These are phyloP conservation scores for Astreopora myriophthalma DNA, from an alignment of 64 coral and sea anemone genomes.

Conservation along the genomic window DNA sequence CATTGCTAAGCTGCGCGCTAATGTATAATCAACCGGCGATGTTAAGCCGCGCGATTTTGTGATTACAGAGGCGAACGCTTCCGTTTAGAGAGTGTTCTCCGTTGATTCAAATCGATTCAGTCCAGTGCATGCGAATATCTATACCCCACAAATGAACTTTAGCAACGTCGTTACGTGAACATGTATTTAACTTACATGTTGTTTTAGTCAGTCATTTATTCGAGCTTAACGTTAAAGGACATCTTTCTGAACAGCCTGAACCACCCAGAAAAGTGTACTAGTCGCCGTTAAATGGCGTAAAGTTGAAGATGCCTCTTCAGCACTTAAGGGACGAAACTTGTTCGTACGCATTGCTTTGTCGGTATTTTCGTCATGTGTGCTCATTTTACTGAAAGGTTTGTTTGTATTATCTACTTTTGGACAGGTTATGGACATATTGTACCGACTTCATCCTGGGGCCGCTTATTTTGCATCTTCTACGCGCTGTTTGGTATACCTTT, in stretches of 20 bases:
- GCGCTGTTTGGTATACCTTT: constrained; percentile 93
- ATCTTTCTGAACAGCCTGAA: background rate
- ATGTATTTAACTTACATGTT: constrained; percentile 21
- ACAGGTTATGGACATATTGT: constrained; percentile 98
- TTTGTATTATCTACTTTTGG: background rate
- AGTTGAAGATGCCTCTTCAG: too few relatives aligned
- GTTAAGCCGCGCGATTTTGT: background rate
- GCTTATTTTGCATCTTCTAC: constrained; percentile 86
- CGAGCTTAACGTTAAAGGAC: background rate
- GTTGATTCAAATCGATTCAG: background rate
- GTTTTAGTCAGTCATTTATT: constrained; percentile 12
- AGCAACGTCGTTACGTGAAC: background rate
- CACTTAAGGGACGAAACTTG: too few relatives aligned
- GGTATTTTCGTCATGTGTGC: background rate
- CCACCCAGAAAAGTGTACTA: too few relatives aligned
- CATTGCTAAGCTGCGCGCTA: constrained; percentile 26
- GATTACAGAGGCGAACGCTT: too few relatives aligned
- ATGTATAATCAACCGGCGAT: background rate
- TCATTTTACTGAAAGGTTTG: background rate
- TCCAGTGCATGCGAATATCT: background rate
- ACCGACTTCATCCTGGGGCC: constrained; percentile 70
- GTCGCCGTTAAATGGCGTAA: too few relatives aligned
- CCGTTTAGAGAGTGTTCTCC: too few relatives aligned
- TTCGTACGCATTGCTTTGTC: background rate
- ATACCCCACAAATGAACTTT: constrained; percentile 2